Evolutionary conservation across 2,888 invertebrate genomes (phyloP).

Genomic region (Adelognathus sp.): DNA sequence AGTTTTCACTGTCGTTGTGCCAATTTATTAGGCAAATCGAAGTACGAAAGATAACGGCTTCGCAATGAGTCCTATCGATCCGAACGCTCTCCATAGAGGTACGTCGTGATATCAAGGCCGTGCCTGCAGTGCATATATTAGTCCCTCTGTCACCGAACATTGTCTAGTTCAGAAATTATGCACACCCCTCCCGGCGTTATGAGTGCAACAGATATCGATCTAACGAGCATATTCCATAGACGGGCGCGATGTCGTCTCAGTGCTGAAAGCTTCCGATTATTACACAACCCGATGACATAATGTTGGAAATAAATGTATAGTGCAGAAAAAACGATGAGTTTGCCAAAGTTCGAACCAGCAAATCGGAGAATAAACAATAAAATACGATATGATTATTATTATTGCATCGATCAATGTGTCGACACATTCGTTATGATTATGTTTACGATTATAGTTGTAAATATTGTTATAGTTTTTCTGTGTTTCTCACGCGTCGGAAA

Average conservation of each 20-base stretch:
- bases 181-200: background rate
- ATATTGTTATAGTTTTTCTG: too few relatives aligned
- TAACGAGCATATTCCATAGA: conserved; percentile 1
- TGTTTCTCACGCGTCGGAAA: too few relatives aligned
- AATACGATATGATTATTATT: too few relatives aligned
- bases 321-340: too few relatives aligned
- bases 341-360: too few relatives aligned
- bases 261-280: background rate
- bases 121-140: conserved; percentile 1
- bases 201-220: conserved; percentile 47
- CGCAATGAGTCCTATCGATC: conserved; percentile 42
- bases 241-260: background rate
- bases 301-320: too few relatives aligned
- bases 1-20: background rate
- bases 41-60: conserved; percentile 15
- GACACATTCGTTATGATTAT: too few relatives aligned
- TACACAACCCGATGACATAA: background rate
- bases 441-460: too few relatives aligned
- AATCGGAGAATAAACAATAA: too few relatives aligned
- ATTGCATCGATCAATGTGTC: too few relatives aligned
- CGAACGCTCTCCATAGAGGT: conserved; percentile 16
- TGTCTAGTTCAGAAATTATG: conserved; percentile 49
- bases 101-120: conserved; percentile 39
- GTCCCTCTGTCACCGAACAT: conserved; percentile 21
- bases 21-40: conserved; percentile 9